Conservation (phyloP, 2,113 vertebrate species). For the Perca schrenkii region DNA sequence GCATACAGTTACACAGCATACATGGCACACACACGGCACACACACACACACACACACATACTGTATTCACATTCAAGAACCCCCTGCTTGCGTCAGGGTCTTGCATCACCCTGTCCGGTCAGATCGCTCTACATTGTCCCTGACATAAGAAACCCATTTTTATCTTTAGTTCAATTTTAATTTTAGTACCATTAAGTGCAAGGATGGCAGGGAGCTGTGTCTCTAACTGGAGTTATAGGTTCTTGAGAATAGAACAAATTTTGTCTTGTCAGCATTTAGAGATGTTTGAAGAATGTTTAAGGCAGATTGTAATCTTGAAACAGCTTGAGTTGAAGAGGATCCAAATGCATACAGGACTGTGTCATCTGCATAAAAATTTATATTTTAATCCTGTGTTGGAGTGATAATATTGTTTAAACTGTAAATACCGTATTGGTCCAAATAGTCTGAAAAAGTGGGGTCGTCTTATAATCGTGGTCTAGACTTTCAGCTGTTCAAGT, state of each 20-base stretch:
- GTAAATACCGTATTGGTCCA: neutral
- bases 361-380: neutral
- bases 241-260: neutral
- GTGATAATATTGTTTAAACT: neutral
- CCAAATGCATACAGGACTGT: too few relatives aligned
- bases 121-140: too few relatives aligned
- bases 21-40: neutral
- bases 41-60: slow-evolving; percentile 1
- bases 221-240: neutral
- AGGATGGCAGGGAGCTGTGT: neutral
- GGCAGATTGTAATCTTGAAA: neutral
- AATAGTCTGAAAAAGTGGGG: too few relatives aligned
- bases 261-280: neutral
- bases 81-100: too few relatives aligned
- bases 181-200: neutral
- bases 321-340: neutral
- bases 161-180: neutral
- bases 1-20: neutral
- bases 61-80: too few relatives aligned
- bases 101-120: too few relatives aligned
- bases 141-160: too few relatives aligned
- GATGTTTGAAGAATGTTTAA: neutral
- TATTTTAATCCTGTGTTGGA: neutral
- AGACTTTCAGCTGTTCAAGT: too few relatives aligned
- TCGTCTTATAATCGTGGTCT: too few relatives aligned